A percentile compares a stretch with the other conserved stretches of the same genome.
phyloP scores from a whole-genome alignment of 2,888 invertebrate genomes.

The Temnothorax unifasciatus region DNA sequence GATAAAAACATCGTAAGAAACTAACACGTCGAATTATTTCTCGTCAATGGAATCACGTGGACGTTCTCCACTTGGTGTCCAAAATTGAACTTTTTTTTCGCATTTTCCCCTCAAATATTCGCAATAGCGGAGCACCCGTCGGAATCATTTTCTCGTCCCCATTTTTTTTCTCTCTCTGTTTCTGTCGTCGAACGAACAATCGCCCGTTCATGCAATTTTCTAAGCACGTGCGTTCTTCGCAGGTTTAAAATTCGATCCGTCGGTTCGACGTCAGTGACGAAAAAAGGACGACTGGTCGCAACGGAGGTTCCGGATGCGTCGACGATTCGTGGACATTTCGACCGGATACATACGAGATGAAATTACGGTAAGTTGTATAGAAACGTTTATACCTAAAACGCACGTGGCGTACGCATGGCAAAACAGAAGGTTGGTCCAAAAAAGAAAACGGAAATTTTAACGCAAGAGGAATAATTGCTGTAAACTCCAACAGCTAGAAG shows the following conservation, averaged over 20 bases:
- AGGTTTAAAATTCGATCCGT: slow-evolving; percentile 24
- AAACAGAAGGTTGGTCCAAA: not conserved
- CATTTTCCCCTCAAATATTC: slow-evolving; percentile 16
- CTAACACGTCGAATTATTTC: slow-evolving; percentile 51
- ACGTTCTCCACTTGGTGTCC: slow-evolving; percentile 43
- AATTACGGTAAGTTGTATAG: not conserved
- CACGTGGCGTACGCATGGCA: not conserved
- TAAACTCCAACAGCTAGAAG: not conserved
- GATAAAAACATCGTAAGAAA: slow-evolving; percentile 57
- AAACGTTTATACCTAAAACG: slow-evolving; percentile 18
- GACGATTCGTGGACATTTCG: slow-evolving; percentile 51
- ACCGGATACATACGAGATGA: not conserved
- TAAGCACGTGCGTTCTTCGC: slow-evolving; percentile 16
- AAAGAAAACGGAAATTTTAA: not conserved
- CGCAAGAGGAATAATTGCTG: not conserved
- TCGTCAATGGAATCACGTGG: slow-evolving; percentile 44
- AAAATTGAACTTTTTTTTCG: slow-evolving; percentile 37
- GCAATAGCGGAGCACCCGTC: slow-evolving; percentile 10
- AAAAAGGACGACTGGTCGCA: slow-evolving; percentile 23
- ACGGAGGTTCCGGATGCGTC: slow-evolving; percentile 18
- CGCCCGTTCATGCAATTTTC: not conserved
- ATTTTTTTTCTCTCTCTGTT: not conserved
- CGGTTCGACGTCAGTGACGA: not conserved
- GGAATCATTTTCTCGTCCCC: not conserved
- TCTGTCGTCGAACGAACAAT: slow-evolving; percentile 29